These are phyloP conservation scores for Nesogale talazaci DNA, from an alignment of 2,113 vertebrate species.

Conservation along the genomic window DNA sequence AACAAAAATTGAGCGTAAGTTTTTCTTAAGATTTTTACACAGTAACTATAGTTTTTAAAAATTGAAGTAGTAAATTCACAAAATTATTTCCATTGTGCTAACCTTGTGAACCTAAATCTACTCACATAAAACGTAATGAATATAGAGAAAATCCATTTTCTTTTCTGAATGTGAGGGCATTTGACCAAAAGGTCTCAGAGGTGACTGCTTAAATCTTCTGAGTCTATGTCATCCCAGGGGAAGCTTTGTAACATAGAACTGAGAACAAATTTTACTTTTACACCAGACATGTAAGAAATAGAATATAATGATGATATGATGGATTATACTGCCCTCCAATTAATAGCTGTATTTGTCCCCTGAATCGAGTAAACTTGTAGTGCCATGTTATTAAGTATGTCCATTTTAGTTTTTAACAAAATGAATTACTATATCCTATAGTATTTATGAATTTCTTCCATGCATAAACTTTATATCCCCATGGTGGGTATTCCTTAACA, in stretches of 20 bases:
- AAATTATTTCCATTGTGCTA: background rate
- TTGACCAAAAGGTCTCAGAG: conserved; percentile 14
- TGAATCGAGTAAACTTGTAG: conserved; percentile 60
- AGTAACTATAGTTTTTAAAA: conserved; percentile 9
- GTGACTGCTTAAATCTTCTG: background rate
- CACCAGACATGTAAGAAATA: conserved; percentile 17
- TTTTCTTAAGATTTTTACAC: conserved; percentile 41
- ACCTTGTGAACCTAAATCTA: conserved; percentile 24
- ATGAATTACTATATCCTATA: conserved; percentile 25
- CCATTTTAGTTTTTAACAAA: conserved; percentile 30
- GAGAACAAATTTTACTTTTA: conserved; percentile 54
- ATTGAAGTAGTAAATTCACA: conserved; percentile 44
- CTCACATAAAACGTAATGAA: conserved; percentile 14
- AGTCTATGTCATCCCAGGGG: background rate
- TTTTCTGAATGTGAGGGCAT: conserved; percentile 21
- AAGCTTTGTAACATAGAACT: background rate
- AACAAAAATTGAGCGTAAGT: background rate
- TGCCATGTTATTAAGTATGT: background rate
- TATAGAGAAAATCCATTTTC: conserved; percentile 24
- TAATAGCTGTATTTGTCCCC: background rate
- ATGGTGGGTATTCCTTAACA: conserved; percentile 14
- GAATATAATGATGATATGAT: conserved; percentile 21
- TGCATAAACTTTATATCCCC: conserved; percentile 62
- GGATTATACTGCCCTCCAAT: background rate
- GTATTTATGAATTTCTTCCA: conserved; percentile 51